A percentile compares a stretch with the other conserved stretches of the same genome.
phyloP scores from a whole-genome alignment of 2,888 invertebrate species.

The Hermaeophaga mercurialis region DNA sequence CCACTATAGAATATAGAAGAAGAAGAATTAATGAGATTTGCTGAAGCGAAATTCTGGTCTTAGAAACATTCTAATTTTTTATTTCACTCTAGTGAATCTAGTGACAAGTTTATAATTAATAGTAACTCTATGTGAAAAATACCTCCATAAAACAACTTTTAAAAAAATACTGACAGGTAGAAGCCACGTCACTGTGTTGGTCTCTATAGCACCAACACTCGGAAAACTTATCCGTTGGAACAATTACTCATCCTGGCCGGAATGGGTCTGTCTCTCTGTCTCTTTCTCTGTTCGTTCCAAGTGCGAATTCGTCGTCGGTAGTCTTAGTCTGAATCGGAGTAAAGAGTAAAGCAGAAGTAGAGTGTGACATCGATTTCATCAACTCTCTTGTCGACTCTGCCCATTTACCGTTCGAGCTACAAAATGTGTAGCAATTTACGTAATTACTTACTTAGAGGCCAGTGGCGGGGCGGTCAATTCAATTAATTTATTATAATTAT shows the following conservation, averaged over 20 bases:
- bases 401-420: slow-evolving; percentile 21
- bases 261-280: too few relatives aligned
- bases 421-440: slow-evolving; percentile 41
- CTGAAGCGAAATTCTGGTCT: too few relatives aligned
- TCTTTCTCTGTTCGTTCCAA: slow-evolving; percentile 12
- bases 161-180: too few relatives aligned
- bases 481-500: too few relatives aligned
- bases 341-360: too few relatives aligned
- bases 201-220: slow-evolving; percentile 10
- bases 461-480: slow-evolving; percentile 20
- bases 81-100: too few relatives aligned
- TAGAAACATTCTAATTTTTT: too few relatives aligned
- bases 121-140: too few relatives aligned
- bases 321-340: slow-evolving; percentile 12
- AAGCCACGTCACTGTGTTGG: neutral
- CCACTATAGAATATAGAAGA: too few relatives aligned
- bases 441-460: slow-evolving; percentile 42
- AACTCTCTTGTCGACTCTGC: slow-evolving; percentile 25
- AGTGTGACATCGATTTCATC: slow-evolving; percentile 41
- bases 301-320: slow-evolving; percentile 3
- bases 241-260: slow-evolving; percentile 32
- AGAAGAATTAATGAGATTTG: too few relatives aligned
- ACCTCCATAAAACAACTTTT: too few relatives aligned
- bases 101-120: too few relatives aligned
- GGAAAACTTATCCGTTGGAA: slow-evolving; percentile 34